These are phyloP conservation scores for Naso thynnoides DNA, from an alignment of 2,797 vertebrate genomes.

Conservation along the genomic window DNA sequence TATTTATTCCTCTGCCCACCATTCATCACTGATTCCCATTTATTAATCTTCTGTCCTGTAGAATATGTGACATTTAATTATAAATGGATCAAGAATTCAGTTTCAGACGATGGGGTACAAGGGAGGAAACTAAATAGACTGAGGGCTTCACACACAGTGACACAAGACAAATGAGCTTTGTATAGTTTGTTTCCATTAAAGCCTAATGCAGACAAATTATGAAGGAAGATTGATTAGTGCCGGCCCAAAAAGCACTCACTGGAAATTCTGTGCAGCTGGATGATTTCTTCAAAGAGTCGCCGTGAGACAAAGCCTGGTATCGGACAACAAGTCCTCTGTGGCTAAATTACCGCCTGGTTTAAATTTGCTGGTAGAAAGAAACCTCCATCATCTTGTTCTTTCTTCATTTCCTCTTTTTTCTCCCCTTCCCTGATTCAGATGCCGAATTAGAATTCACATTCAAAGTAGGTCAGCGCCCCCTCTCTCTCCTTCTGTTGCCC, in stretches of 20 bases:
- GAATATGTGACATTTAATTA: slow-evolving; percentile 73
- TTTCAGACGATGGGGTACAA: slow-evolving; percentile 10
- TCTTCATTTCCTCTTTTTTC: slow-evolving; percentile 47
- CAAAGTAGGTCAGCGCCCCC: slow-evolving; percentile 75
- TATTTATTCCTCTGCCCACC: slow-evolving; percentile 58
- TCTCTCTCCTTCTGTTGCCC: slow-evolving; percentile 41
- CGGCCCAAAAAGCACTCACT: slow-evolving; percentile 15
- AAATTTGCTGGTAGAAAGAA: slow-evolving; percentile 30
- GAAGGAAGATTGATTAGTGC: slow-evolving; percentile 47
- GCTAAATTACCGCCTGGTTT: slow-evolving; percentile 38
- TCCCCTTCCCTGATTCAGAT: slow-evolving; percentile 55
- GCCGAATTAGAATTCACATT: slow-evolving; percentile 68
- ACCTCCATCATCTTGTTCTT: slow-evolving; percentile 44
- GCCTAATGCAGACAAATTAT: slow-evolving; percentile 57
- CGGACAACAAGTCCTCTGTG: slow-evolving; percentile 20
- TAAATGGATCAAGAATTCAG: slow-evolving; percentile 64
- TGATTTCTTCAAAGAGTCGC: slow-evolving; percentile 35
- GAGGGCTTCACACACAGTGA: slow-evolving; percentile 28
- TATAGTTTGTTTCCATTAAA: slow-evolving; percentile 57
- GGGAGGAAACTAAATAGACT: slow-evolving; percentile 25
- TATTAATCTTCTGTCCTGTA: slow-evolving; percentile 70
- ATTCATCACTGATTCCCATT: slow-evolving; percentile 43
- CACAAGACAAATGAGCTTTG: slow-evolving; percentile 57
- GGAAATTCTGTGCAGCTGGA: slow-evolving; percentile 20
- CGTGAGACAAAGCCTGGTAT: slow-evolving; percentile 31